phyloP scores from a whole-genome alignment of 1,140 invertebrate species.

The Neuroterus valhalla region DNA sequence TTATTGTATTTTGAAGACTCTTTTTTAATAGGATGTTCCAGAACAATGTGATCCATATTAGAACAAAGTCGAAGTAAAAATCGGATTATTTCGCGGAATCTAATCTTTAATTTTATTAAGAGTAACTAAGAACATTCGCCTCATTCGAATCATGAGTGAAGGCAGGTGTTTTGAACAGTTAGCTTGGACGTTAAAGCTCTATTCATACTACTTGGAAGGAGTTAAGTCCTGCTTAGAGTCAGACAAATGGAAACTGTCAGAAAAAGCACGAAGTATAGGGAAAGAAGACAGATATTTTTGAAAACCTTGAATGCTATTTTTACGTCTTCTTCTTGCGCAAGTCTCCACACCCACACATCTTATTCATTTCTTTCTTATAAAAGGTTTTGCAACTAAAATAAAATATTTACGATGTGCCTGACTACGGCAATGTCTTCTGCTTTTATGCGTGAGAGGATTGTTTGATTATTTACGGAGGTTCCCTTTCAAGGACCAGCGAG shows the following conservation, averaged over 20 bases:
- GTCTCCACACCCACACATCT: no score
- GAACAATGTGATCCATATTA: no score
- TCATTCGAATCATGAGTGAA: not conserved
- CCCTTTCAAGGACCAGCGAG: conserved; percentile 4
- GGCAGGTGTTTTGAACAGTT: not conserved
- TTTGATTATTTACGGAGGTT: conserved; percentile 9
- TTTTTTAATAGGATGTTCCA: no score
- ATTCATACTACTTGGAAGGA: conserved; percentile 12
- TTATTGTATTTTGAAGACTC: no score
- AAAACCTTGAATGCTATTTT: no score
- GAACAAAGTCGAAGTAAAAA: no score
- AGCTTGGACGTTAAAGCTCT: conserved; percentile 3
- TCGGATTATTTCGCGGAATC: no score
- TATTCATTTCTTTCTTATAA: not conserved
- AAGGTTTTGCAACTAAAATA: not conserved
- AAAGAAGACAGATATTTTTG: no score
- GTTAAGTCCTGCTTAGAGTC: not conserved
- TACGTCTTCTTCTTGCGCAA: no score
- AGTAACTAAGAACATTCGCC: no score
- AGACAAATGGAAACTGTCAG: not conserved
- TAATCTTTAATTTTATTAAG: no score
- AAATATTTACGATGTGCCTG: not conserved
- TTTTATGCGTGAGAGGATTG: not conserved
- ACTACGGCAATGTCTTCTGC: not conserved
- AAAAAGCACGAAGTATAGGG: no score